Evolutionary conservation across 1,140 invertebrate species (phyloP).

Genomic region (Megalopta genalis): DNA sequence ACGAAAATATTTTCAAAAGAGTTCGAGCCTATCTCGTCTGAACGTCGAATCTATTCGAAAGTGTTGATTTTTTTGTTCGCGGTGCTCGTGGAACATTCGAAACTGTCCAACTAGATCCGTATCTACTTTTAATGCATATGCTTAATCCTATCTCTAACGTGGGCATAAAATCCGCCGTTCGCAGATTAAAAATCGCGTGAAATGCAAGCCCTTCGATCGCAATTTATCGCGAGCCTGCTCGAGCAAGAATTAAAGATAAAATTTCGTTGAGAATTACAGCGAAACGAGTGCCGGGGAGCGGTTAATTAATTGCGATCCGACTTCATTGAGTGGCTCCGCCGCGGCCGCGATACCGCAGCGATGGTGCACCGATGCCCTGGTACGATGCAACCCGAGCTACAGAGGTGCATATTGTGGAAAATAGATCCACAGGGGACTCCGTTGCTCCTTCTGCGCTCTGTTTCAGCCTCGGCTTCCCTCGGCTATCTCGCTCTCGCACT

Average conservation of each 20-base stretch:
- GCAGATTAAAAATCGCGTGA: too few species aligned
- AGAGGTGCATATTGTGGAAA: slow-evolving; percentile 35
- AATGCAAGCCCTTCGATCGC: neutral
- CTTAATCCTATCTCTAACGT: too few species aligned
- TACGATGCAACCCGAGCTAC: slow-evolving; percentile 40
- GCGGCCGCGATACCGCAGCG: neutral
- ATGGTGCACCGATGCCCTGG: slow-evolving; percentile 31
- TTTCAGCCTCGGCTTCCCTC: slow-evolving; percentile 22
- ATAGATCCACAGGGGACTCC: slow-evolving; percentile 38
- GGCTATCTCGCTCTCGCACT: slow-evolving; percentile 62
- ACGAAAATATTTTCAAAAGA: too few species aligned
- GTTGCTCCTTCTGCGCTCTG: neutral
- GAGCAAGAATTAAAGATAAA: neutral
- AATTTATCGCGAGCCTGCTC: neutral
- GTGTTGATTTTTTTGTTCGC: too few species aligned
- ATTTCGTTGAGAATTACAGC: neutral
- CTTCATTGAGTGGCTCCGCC: neutral
- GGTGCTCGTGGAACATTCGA: too few species aligned
- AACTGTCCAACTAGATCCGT: too few species aligned
- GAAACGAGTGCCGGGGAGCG: neutral
- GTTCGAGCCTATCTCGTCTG: too few species aligned
- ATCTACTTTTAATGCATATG: too few species aligned
- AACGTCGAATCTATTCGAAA: too few species aligned
- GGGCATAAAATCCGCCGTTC: too few species aligned
- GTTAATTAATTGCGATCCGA: neutral